These are phyloP conservation scores for Agrotis clavis DNA, from an alignment of 2,888 invertebrate species.

Conservation along the genomic window DNA sequence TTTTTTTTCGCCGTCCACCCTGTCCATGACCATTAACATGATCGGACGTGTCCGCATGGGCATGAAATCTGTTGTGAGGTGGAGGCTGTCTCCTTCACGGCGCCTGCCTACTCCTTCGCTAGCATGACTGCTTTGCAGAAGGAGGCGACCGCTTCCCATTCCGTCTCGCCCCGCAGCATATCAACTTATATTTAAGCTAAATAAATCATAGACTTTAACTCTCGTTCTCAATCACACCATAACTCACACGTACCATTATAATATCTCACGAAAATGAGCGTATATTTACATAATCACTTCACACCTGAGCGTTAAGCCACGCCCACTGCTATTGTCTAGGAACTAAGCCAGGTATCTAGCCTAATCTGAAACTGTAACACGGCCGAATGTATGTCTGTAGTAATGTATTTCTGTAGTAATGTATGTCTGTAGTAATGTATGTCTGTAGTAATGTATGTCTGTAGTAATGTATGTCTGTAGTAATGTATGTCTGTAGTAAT, in stretches of 20 bases:
- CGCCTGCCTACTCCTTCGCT: too few relatives aligned
- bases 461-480: neutral
- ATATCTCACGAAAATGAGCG: slow-evolving; percentile 62
- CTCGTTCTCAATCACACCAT: slow-evolving; percentile 17
- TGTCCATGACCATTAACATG: too few relatives aligned
- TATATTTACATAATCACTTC: slow-evolving; percentile 72
- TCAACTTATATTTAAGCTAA: neutral
- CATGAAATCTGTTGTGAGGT: too few relatives aligned
- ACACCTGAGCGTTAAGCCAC: slow-evolving; percentile 69
- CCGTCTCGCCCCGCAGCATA: too few relatives aligned
- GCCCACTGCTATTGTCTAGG: slow-evolving; percentile 78
- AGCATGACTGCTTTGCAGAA: too few relatives aligned
- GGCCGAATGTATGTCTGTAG: slow-evolving; percentile 57
- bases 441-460: too few relatives aligned
- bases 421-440: neutral
- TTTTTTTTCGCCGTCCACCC: too few relatives aligned
- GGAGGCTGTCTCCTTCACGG: too few relatives aligned
- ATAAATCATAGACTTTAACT: neutral
- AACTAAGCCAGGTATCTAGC: slow-evolving; percentile 70
- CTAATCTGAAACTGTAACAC: slow-evolving; percentile 67
- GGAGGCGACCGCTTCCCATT: neutral
- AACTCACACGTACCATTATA: slow-evolving; percentile 52
- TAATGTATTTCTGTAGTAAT: slow-evolving; percentile 5
- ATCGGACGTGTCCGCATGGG: too few relatives aligned
- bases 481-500: neutral